Evolutionary conservation across 1,140 invertebrate species (phyloP), one percentile per base, ranked within the genome.

Genomic region (Halesus radiatus): DNA sequence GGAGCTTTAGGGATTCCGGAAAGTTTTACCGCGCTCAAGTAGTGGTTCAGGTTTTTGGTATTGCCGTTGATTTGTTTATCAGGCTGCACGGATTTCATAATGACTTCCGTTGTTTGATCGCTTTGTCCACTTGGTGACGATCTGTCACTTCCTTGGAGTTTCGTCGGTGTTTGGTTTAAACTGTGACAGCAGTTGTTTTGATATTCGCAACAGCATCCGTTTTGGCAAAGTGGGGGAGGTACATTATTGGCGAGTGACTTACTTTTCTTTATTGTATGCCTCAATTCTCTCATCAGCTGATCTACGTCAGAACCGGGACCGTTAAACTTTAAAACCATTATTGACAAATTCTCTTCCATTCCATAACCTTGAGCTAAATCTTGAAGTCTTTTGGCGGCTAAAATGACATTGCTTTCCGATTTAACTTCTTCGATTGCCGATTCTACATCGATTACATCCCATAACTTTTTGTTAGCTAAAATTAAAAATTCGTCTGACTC

Each of bases 121-220:
- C 94, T 96, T 85, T 96, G 95, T 0, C 95, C 95, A 81, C 94
- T 95, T 0, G 95, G 95, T 0, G 95, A 96, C 15, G 94, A 95
- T 16, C 95, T 90, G 82, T 95, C 92, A 52, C 91, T 93, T 73
- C 85, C 86, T 3, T 85, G 84, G 22, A 88, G 85, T 84, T 90
- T 89, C 1, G 89, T 87, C 20, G 89, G 86, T 22, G 88, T 86
- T 45, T 87, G 83, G 13, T 84, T 83, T 13, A 87, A 84, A 77
- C 91, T 91, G 85, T 92, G 92, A 32, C 90, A 90, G 79, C 92
- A 93, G 32, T 91, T 90, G 81, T 92, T 92, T 81, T 91, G 89
- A 7, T 91, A 87, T 82, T 92, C 92, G 82, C 92, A 93, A 83
- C 92, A 92, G 80, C 91, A 93, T 78, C 92, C 92, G 5, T 91